Evolutionary conservation across 2,888 invertebrate species (phyloP), one percentile per base, ranked within the genome.

Genomic region (Oxystoma pomonae): DNA sequence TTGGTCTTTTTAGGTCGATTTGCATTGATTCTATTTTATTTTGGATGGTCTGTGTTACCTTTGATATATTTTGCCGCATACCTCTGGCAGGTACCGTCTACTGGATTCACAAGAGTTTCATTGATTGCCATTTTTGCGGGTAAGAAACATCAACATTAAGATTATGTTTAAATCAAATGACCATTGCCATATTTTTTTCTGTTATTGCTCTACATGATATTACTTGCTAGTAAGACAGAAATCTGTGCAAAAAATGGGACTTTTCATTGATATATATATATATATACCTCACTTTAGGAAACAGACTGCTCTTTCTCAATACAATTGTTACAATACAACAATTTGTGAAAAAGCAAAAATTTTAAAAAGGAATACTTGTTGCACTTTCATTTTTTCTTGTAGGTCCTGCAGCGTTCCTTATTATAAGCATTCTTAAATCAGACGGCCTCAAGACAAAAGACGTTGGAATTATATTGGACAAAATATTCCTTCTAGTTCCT

Each of bases 121-220:
- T 86, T 92, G 71, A 78, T 90, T 50, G 91, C 90, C 72, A 84
- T 90, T 12, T 82, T 93, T 62, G 83, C 89, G 63, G 93, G 92
- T 90, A 81, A 35, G n/a, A n/a, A n/a, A n/a, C n/a, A n/a, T n/a
- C n/a, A n/a, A n/a, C n/a, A n/a, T n/a, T n/a, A n/a, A n/a, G n/a
- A n/a, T n/a, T n/a, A n/a, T n/a, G n/a, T n/a, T n/a, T n/a, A n/a
- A n/a, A n/a, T n/a, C n/a, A n/a, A n/a, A n/a, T n/a, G n/a, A n/a
- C n/a, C n/a, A n/a, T n/a, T n/a, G n/a, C n/a, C n/a, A n/a, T n/a
- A n/a, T n/a, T n/a, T n/a, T n/a, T n/a, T n/a, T n/a, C n/a, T n/a
- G n/a, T n/a, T n/a, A n/a, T n/a, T n/a, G n/a, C n/a, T n/a, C n/a
- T n/a, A n/a, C n/a, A n/a, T n/a, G n/a, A n/a, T n/a, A n/a, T n/a